These are phyloP conservation scores for Lottia gigantea DNA, from an alignment of 2,888 invertebrate genomes.

Conservation along the genomic window DNA sequence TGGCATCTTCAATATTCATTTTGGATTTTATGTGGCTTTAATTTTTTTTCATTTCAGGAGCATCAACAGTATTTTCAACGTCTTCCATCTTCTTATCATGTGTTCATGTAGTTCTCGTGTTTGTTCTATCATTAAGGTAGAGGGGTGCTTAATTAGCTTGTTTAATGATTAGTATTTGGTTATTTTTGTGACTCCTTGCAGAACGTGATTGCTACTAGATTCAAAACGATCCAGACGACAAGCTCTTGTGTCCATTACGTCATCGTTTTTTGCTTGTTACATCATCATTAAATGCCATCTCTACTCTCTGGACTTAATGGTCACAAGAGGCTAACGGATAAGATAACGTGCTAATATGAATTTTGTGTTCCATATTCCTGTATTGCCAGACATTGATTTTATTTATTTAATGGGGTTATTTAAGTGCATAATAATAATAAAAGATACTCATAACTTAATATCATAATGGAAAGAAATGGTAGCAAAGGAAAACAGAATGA, in stretches of 20 bases:
- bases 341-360: no score
- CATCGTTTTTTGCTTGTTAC: not conserved
- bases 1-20: no score
- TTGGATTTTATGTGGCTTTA: no score
- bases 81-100: not conserved
- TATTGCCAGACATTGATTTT: no score
- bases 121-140: not conserved
- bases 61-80: not conserved
- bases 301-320: no score
- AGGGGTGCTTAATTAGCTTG: not conserved
- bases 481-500: no score
- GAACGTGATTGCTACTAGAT: constrained; percentile 3
- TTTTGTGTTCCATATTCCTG: no score
- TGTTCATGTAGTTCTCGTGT: not conserved
- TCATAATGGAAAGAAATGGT: no score
- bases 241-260: constrained; percentile 3
- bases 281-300: not conserved
- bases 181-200: constrained; percentile 10
- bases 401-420: no score
- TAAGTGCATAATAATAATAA: no score
- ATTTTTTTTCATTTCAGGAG: not conserved
- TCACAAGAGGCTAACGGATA: no score
- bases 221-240: not conserved
- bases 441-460: no score
- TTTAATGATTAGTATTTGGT: constrained; percentile 1